Base-by-base conservation (phyloP, 1,140 invertebrate genomes). In the Zaprionus ornatus region DNA sequence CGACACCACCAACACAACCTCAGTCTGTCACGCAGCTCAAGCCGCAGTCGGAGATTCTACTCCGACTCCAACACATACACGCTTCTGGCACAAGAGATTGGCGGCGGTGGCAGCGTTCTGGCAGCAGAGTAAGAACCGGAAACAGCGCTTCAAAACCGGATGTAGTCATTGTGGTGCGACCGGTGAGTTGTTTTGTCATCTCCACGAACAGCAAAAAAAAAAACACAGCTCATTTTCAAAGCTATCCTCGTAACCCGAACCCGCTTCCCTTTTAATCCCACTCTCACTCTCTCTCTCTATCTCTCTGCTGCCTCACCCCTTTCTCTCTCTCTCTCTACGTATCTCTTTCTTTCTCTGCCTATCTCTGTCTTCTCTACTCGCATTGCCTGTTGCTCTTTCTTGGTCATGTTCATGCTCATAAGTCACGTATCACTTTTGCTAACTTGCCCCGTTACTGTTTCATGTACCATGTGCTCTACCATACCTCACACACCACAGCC, bases 151-250 rank as follows among this genome's bases (percentile, higher is more conserved):
- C 71, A 84, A 90, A 59, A 70, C 85, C 85, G 88, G 88, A 92
- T 92, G 91, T 80, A 90, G 85, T 82, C 91, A 92, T 69, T 92
- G 91, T 82, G 91, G 91, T 79, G 91, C 91, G 79, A 88, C 78
- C 81, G 91, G 91, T 92, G 91, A 92, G 91, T 92, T 92, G 74
- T 81, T 74, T 79, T 85, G 67, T 82, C 79, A 79, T 84, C 79
- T 83, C 83, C 77, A 66, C 72, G 52, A 52, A 63, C 29, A 48
- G 23, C 5, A 45, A 45, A 45, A n/a, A 23, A 19, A 29, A 55
- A 27, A n/a, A 55, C 19, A 62, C 63, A 45, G 17, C 25, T 54
- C 71, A 69, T 63, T 52, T 17, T 21, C 32, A n/a, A 15, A 12
- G n/a, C 40, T n/a, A 19, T 25, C 21, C 42, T 21, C 17, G 13